Evolutionary conservation across 2,113 vertebrate species (phyloP).

Genomic region (Climacteris rufus): DNA sequence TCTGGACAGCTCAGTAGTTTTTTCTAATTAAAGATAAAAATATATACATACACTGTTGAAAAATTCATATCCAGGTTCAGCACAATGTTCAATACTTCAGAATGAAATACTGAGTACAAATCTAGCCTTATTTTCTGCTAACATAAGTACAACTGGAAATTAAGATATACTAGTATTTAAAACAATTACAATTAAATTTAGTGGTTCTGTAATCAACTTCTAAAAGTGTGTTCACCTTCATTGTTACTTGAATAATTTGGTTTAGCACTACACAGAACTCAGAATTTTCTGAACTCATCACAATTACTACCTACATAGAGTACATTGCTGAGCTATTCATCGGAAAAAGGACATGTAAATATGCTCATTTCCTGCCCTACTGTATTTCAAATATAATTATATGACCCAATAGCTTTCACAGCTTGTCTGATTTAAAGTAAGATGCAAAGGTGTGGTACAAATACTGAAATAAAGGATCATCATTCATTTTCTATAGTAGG

Average conservation of each 20-base stretch:
- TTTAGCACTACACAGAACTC: background rate
- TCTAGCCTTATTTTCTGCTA: background rate
- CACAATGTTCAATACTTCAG: background rate
- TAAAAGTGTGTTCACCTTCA: background rate
- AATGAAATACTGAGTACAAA: background rate
- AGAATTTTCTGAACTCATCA: slow-evolving; percentile 3
- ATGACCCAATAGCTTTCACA: slow-evolving; percentile 60
- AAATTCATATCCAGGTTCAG: background rate
- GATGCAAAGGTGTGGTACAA: slow-evolving; percentile 48
- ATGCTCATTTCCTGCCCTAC: slow-evolving; percentile 31
- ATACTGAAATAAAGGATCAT: slow-evolving; percentile 37
- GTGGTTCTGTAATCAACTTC: background rate
- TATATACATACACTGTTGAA: background rate
- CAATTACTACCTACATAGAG: background rate
- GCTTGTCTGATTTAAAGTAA: slow-evolving; percentile 62
- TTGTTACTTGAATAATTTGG: background rate
- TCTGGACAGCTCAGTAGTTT: background rate
- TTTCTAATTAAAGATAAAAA: background rate
- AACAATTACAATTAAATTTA: background rate
- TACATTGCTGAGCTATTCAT: slow-evolving; percentile 21
- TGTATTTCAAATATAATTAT: slow-evolving; percentile 61
- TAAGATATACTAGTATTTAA: background rate
- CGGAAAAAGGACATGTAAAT: slow-evolving; percentile 53
- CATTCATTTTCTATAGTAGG: slow-evolving; percentile 30
- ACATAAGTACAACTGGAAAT: background rate